Evolutionary conservation across 2,797 vertebrate genomes (phyloP), one percentile per base, ranked within the genome.

Genomic region (Bradypus variegatus): DNA sequence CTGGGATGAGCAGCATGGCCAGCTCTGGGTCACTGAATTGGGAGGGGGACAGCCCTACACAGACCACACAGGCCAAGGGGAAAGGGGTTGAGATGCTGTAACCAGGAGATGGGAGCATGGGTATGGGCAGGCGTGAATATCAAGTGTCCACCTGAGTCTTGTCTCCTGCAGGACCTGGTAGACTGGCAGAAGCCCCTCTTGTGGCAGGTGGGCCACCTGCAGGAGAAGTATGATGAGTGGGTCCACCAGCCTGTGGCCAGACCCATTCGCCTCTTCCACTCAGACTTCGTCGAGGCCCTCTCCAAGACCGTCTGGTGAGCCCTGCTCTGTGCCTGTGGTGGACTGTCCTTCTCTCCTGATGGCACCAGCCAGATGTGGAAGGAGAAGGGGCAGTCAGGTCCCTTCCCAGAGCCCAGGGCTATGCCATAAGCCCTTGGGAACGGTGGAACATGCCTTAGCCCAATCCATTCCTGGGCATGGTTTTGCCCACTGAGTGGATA

Each of bases 191-290:
- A 99, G 95, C 99, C 99, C 11, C 96, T 99, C 84, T 98, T 99
- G 12, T 99, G 99, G 99, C 99, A 99, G 96, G 99, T 99, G 27
- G 99, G 99, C 79, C 95, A 98, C 95, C 96, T 99, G 13, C 97
- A 98, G 38, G 99, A 99, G 96, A 99, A 99, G 91, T 99, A 99
- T 0, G 98, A 99, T 0, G 98, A 98, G 0, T 99, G 99, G 99
- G 99, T 99, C 55, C 99, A 99, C 95, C 99, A 99, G 96, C 99
- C 99, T 0, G 98, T 99, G 50, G 98, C 98, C 95, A 97, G 98
- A 76, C 99, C 99, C 8, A 99, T 99, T 95, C 97, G 99, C 93
- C 98, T 99, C 92, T 99, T 99, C 95, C 97, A 98, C 70, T 99
- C 98, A 0, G 97, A 99, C 86, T 89, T 99, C 72, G 25, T 99